Evolutionary conservation across 2,888 invertebrate species (phyloP).

Genomic region (Pasiphila rectangulata): DNA sequence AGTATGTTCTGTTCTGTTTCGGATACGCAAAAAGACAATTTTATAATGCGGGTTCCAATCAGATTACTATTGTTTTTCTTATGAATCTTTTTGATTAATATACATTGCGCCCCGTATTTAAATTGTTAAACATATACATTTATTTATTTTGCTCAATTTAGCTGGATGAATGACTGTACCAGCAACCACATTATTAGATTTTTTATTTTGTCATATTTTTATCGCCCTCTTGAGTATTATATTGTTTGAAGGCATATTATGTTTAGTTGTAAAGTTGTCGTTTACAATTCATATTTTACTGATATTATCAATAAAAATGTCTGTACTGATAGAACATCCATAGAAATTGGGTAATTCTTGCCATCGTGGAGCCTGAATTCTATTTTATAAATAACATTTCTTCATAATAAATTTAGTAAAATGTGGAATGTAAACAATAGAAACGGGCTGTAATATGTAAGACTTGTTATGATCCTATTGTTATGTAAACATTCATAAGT

Average conservation of each 20-base stretch:
- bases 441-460: constrained; percentile 63
- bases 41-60: no score
- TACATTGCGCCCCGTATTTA: no score
- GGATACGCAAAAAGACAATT: no score
- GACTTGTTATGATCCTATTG: constrained; percentile 58
- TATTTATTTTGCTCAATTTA: constrained; percentile 19
- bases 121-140: background rate
- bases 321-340: background rate
- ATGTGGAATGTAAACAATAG: constrained; percentile 38
- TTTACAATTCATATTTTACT: constrained; percentile 26
- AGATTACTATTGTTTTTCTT: no score
- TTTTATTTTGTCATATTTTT: constrained; percentile 19
- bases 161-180: constrained; percentile 7
- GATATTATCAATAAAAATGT: background rate
- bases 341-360: background rate
- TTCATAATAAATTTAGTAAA: constrained; percentile 8
- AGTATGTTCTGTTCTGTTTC: no score
- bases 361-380: background rate
- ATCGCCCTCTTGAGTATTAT: constrained; percentile 29
- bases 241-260: constrained; percentile 19
- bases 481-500: constrained; percentile 30
- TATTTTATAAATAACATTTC: background rate
- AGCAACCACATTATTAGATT: constrained; percentile 26
- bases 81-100: no score
- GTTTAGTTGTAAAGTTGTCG: constrained; percentile 26